phyloP scores from a whole-genome alignment of 53 echinoderm and acorn worm species.

The Astropecten irregularis region DNA sequence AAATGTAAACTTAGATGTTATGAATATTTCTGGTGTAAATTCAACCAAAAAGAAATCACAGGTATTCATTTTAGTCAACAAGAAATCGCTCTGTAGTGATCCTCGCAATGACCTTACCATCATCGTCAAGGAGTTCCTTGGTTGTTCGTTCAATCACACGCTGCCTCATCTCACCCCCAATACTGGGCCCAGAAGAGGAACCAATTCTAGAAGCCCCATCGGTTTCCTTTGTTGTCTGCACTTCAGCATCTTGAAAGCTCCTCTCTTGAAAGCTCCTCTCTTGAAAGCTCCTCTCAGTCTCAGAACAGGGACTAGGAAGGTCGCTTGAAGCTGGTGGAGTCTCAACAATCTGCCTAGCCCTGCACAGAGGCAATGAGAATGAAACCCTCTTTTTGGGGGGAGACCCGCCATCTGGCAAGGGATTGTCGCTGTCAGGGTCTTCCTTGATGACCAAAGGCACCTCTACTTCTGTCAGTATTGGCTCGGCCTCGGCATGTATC shows the following conservation, averaged over 20 bases:
- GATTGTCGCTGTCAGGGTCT: background rate
- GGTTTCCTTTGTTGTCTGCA: too few relatives aligned
- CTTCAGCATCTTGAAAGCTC: background rate
- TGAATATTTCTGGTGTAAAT: too few relatives aligned
- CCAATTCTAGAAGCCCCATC: too few relatives aligned
- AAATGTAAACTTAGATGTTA: too few relatives aligned
- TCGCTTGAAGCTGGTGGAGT: too few relatives aligned
- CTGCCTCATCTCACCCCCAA: background rate
- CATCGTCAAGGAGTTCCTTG: slow-evolving; percentile 7
- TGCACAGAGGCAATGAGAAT: too few relatives aligned
- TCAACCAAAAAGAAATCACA: too few relatives aligned
- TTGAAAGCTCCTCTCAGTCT: background rate
- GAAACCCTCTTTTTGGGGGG: background rate
- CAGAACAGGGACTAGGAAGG: too few relatives aligned
- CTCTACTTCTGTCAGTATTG: too few relatives aligned
- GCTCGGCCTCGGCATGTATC: background rate
- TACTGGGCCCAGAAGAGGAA: background rate
- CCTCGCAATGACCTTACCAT: background rate
- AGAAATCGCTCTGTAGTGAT: background rate
- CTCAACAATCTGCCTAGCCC: too few relatives aligned
- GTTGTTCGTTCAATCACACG: slow-evolving; percentile 4
- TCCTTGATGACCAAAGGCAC: background rate
- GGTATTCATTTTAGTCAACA: background rate
- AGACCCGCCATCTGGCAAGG: background rate
- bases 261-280: background rate